phyloP scores from a whole-genome alignment of 2,888 invertebrate species.

The Nomada goodeniana region DNA sequence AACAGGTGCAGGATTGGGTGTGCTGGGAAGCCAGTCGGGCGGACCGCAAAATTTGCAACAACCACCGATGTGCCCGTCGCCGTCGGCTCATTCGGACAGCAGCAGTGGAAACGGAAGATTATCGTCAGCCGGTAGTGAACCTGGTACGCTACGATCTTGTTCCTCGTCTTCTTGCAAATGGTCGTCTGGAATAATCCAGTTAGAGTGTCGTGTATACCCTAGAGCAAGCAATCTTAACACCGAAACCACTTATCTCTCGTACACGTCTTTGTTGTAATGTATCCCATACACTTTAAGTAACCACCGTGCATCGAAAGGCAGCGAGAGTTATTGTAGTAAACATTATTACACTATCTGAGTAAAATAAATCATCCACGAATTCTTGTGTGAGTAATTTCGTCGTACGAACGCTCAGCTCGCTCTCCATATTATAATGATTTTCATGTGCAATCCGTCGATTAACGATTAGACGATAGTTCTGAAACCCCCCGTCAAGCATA shows the following conservation, averaged over 20 bases:
- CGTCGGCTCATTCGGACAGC: conserved; percentile 94
- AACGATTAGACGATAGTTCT: conserved; percentile 21
- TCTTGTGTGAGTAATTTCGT: conserved; percentile 70
- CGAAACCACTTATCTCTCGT: conserved; percentile 21
- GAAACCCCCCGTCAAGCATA: conserved; percentile 61
- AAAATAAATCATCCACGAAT: conserved; percentile 67
- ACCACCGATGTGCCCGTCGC: conserved; percentile 91
- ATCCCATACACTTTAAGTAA: conserved; percentile 24
- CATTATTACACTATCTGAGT: conserved; percentile 51
- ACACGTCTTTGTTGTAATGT: conserved; percentile 19
- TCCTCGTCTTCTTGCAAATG: conserved; percentile 69
- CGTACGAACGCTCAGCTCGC: conserved; percentile 57
- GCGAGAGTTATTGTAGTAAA: conserved; percentile 62
- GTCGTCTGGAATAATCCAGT: conserved; percentile 61
- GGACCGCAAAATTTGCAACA: conserved; percentile 85
- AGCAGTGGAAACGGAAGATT: conserved; percentile 92
- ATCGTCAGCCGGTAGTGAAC: conserved; percentile 92
- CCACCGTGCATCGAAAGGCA: conserved; percentile 27
- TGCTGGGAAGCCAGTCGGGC: conserved; percentile 82
- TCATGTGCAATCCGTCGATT: conserved; percentile 2
- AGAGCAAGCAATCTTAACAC: conserved; percentile 35
- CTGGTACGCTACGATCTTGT: conserved; percentile 83
- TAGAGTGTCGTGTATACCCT: conserved; percentile 52
- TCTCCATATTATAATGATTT: conserved; percentile 33
- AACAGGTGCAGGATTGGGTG: conserved; percentile 82